phyloP scores from a whole-genome alignment of 2,113 vertebrate genomes.

The Limanda limanda region DNA sequence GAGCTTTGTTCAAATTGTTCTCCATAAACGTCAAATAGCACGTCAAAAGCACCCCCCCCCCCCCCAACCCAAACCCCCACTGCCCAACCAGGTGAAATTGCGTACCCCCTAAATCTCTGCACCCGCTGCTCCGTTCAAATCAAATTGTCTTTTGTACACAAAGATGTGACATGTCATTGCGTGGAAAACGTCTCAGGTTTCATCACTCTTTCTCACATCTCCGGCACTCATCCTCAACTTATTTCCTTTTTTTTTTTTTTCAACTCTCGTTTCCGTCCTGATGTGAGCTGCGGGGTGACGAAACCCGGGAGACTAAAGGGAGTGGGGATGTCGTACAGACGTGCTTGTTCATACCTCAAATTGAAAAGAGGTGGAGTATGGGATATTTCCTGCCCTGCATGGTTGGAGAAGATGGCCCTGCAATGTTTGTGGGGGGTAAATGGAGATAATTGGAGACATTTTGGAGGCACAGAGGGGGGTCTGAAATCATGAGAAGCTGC shows the following conservation, averaged over 20 bases:
- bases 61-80: not conserved
- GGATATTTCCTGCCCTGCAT: slow-evolving; percentile 30
- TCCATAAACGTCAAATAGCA: slow-evolving; percentile 59
- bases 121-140: slow-evolving; percentile 53
- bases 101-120: slow-evolving; percentile 39
- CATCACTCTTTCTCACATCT: slow-evolving; percentile 63
- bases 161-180: slow-evolving; percentile 61
- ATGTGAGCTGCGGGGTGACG: slow-evolving; percentile 50
- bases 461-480: slow-evolving; percentile 27
- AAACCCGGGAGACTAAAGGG: slow-evolving; percentile 14
- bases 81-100: slow-evolving; percentile 55
- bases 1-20: slow-evolving; percentile 50
- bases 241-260: slow-evolving; percentile 7
- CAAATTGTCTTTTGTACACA: slow-evolving; percentile 70
- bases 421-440: slow-evolving; percentile 57
- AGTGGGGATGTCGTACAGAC: slow-evolving; percentile 37
- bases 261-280: slow-evolving; percentile 54
- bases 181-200: slow-evolving; percentile 63
- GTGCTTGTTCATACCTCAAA: slow-evolving; percentile 6
- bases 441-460: slow-evolving; percentile 61
- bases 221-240: slow-evolving; percentile 15
- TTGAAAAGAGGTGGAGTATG: slow-evolving; percentile 4
- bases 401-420: slow-evolving; percentile 7
- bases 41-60: slow-evolving; percentile 49
- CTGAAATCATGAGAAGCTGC: slow-evolving; percentile 28